Conservation (phyloP, 2,113 vertebrate species). For the Halichoeres trimaculatus region DNA sequence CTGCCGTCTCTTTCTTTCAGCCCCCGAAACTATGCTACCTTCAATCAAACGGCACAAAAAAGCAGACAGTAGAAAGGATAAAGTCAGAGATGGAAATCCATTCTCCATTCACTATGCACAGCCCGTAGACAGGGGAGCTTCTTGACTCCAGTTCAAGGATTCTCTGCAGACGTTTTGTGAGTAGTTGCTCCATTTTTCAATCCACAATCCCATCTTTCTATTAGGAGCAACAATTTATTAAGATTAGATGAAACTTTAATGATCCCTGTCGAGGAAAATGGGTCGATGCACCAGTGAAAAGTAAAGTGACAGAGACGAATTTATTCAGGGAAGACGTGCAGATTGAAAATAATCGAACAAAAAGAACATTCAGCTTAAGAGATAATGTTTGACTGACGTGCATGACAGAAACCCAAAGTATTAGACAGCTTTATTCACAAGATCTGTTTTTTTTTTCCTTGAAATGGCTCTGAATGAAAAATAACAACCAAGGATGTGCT, state of each 20-base stretch:
- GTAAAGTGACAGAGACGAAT: constrained; percentile 25
- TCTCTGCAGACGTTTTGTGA: constrained; percentile 56
- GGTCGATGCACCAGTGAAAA: constrained; percentile 58
- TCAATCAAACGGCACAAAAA: constrained; percentile 70
- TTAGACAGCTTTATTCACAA: constrained; percentile 4
- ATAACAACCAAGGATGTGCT: too few relatives aligned
- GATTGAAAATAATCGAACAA: constrained; percentile 28
- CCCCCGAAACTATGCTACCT: constrained; percentile 61
- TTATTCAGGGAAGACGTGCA: constrained; percentile 9
- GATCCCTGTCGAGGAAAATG: constrained; percentile 69
- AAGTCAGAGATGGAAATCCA: constrained; percentile 71
- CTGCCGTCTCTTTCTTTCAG: constrained; percentile 52
- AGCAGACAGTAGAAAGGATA: constrained; percentile 66
- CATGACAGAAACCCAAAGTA: neutral
- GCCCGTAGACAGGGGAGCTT: constrained; percentile 58
- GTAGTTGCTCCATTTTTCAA: constrained; percentile 60
- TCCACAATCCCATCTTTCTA: constrained; percentile 61
- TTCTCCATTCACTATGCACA: constrained; percentile 51
- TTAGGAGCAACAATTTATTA: constrained; percentile 71
- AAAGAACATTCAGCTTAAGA: constrained; percentile 10
- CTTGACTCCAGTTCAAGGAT: constrained; percentile 65
- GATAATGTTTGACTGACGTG: constrained; percentile 14
- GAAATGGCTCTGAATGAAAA: neutral
- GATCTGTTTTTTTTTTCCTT: neutral
- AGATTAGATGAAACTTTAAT: constrained; percentile 75